Evolutionary conservation across 1,140 invertebrate species (phyloP), one percentile per base, ranked within the genome.

Genomic region (Ceratosolen fusciceps): DNA sequence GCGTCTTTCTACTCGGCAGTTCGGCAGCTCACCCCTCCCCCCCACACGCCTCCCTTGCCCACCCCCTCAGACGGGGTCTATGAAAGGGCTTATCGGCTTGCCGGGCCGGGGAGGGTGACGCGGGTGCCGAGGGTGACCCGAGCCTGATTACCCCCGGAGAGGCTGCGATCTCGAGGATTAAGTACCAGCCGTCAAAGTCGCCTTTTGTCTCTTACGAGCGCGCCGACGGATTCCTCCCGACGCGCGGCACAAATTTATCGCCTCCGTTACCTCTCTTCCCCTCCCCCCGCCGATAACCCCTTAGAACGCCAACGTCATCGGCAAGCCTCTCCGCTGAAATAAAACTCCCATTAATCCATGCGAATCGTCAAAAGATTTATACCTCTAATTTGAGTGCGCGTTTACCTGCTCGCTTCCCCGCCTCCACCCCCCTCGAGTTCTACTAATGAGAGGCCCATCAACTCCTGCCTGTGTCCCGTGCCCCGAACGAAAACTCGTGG

Each of bases 361-460:
- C 37, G 31, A 65, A 65, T 65, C n/a, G 19, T 65, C 60, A 65
- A 65, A n/a, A 37, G 60, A 65, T 65, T 37, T 37, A 65, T 37
- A n/a, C n/a, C 16, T 21, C 31, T 65, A 65, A 65, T 65, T 65
- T 37, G 31, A 0, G 19, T 16, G 16, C 31, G 8, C 60, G 34
- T 65, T 65, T 37, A 37, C 31, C 34, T 24, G 34, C 0, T 1
- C 14, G 14, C 19, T 21, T 37, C 3, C 8, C 0, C 14, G 34
- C 34, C 0, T 24, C 1, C 16, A 16, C 58, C 26, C 16, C 16
- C 26, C 1, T 8, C 29, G 10, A 29, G 31, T 29, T 29, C 10
- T 29, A 1, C 4, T 29, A 31, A 26, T 9, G 56, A 24, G 21
- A 4, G 19, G 4, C 4, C 4, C 19, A 54, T 21, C 52, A 3